Percentiles rank a stretch among this genome's conserved stretches.
phyloP scores from a whole-genome alignment of 2,888 invertebrate genomes.

The Agonopterix alstromeriana region DNA sequence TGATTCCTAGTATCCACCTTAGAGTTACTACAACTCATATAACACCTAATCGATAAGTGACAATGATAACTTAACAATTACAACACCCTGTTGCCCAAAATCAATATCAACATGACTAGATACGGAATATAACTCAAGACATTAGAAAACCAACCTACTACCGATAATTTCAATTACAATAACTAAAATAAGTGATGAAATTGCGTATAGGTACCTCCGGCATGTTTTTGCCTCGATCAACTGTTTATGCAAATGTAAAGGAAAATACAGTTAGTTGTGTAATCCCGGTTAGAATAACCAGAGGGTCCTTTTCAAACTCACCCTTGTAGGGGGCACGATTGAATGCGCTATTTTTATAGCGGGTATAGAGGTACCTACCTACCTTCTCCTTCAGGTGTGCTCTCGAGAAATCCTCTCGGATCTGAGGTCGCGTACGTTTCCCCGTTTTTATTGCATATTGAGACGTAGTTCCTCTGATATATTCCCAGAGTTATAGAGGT shows the following conservation, averaged over 20 bases:
- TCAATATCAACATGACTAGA: no score
- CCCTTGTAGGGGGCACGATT: conserved; percentile 53
- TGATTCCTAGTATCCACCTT: no score
- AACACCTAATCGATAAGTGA: no score
- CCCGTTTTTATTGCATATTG: conserved; percentile 72
- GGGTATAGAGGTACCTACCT: conserved; percentile 53
- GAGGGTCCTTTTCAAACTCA: conserved; percentile 54
- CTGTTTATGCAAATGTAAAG: conserved; percentile 56
- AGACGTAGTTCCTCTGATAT: conserved; percentile 65
- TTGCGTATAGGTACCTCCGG: no score
- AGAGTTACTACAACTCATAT: no score
- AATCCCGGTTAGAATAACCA: conserved; percentile 37
- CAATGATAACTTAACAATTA: no score
- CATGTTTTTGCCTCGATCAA: conserved; percentile 10
- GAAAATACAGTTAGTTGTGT: conserved; percentile 42
- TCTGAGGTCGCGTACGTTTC: conserved; percentile 62
- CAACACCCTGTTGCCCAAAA: no score
- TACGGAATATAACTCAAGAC: no score
- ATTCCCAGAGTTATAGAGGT: conserved; percentile 42
- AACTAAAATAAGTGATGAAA: no score
- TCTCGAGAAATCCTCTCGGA: conserved; percentile 56
- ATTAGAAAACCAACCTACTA: no score
- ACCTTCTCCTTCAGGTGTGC: conserved; percentile 68
- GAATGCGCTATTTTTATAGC: conserved; percentile 61
- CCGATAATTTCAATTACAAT: no score